phyloP scores from a whole-genome alignment of 2,113 vertebrate species.

The Oreochromis aureus region DNA sequence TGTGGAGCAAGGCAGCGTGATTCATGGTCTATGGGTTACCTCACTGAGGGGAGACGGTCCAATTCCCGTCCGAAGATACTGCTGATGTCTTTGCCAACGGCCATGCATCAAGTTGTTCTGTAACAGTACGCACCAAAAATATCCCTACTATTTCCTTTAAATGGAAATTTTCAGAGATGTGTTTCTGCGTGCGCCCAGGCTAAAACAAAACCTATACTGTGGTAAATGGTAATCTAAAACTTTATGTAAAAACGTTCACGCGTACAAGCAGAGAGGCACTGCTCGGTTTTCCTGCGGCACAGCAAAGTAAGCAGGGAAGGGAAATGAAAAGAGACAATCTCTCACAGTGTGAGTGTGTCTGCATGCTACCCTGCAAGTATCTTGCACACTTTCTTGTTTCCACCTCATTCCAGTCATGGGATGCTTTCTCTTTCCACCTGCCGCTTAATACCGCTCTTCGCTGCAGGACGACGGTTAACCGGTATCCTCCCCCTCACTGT shows the following conservation, averaged over 20 bases:
- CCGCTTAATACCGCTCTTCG: constrained; percentile 68
- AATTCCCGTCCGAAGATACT: constrained; percentile 49
- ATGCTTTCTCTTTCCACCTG: constrained; percentile 56
- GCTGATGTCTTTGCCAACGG: constrained; percentile 43
- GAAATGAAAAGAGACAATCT: constrained; percentile 38
- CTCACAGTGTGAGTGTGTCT: constrained; percentile 15
- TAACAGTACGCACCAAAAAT: constrained; percentile 52
- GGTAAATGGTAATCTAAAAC: neutral
- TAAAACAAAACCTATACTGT: neutral
- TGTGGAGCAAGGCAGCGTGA: constrained; percentile 58
- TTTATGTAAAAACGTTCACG: constrained; percentile 13
- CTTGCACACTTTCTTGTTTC: constrained; percentile 22
- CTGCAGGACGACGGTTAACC: constrained; percentile 78
- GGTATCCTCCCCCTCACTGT: constrained; percentile 51
- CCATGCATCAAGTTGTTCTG: constrained; percentile 53
- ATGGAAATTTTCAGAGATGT: constrained; percentile 25
- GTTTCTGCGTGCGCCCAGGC: neutral
- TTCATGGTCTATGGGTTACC: constrained; percentile 66
- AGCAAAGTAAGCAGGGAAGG: constrained; percentile 7
- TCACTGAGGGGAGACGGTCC: constrained; percentile 51
- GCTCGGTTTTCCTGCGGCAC: neutral
- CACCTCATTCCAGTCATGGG: constrained; percentile 49
- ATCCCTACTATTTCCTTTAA: constrained; percentile 39
- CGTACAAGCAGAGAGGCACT: neutral
- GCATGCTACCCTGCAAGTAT: constrained; percentile 13